Conservation (phyloP, 2,797 vertebrate species). For the Pseudomugil tenellus region DNA sequence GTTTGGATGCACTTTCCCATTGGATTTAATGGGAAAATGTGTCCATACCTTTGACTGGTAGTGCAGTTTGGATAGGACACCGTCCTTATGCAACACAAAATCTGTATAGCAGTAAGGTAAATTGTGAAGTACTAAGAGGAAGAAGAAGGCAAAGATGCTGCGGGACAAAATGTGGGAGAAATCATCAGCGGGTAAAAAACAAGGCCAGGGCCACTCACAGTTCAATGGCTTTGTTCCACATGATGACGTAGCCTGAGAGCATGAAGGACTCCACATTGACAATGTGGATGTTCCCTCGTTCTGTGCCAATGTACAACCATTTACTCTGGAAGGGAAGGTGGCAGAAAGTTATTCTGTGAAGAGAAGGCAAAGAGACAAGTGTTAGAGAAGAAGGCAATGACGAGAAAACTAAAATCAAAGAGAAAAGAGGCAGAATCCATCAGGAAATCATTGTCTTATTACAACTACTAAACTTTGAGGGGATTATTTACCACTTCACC, state of each 20-base stretch:
- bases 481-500: conserved; percentile 56
- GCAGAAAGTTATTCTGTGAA: conserved; percentile 96
- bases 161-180: conserved; percentile 6
- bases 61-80: conserved; percentile 20
- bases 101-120: conserved; percentile 2
- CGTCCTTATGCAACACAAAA: not conserved
- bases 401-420: not conserved
- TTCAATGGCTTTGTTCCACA: conserved; percentile 99
- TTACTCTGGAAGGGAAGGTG: conserved; percentile 99
- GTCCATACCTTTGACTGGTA: too few species aligned
- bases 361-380: conserved; percentile 35
- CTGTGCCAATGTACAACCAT: conserved; percentile 97
- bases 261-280: conserved; percentile 99
- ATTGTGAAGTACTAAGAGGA: conserved; percentile 2
- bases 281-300: conserved; percentile 97
- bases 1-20: too few species aligned
- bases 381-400: conserved; percentile 8
- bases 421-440: conserved; percentile 4
- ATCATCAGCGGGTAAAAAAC: conserved; percentile 15
- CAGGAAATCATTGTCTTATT: conserved; percentile 35
- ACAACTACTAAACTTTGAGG: conserved; percentile 40
- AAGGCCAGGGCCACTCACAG: conserved; percentile 91
- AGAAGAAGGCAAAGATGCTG: not conserved
- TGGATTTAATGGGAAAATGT: too few species aligned
- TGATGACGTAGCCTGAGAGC: conserved; percentile 99